Evolutionary conservation across 2,888 invertebrate species (phyloP).

Genomic region (Phrixothrix hirtus): DNA sequence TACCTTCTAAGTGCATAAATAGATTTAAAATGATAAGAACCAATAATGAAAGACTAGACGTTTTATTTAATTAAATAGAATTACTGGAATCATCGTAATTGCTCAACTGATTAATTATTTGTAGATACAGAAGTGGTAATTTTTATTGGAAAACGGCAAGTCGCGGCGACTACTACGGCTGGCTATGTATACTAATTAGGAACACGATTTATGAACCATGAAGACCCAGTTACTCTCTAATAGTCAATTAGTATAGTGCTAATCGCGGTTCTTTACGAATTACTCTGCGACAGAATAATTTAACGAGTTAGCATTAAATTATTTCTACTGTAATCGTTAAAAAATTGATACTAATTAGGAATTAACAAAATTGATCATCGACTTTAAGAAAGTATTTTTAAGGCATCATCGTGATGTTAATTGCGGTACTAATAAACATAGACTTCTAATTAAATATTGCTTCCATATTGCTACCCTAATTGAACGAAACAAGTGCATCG

Average conservation of each 20-base stretch:
- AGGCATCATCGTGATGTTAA: neutral
- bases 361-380: neutral
- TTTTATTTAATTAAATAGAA: no score
- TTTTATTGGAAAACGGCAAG: slow-evolving; percentile 22
- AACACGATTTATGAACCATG: slow-evolving; percentile 45
- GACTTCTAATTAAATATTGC: slow-evolving; percentile 22
- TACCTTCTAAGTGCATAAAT: no score
- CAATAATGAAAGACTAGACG: no score
- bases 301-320: neutral
- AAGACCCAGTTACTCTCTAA: slow-evolving; percentile 40
- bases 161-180: slow-evolving; percentile 31
- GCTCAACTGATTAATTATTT: slow-evolving; percentile 18
- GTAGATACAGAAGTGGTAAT: slow-evolving; percentile 19
- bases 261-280: slow-evolving; percentile 39
- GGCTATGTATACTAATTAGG: slow-evolving; percentile 41
- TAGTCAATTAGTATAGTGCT: slow-evolving; percentile 45
- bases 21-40: no score
- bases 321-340: neutral
- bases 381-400: no score
- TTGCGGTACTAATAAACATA: neutral
- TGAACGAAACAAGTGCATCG: slow-evolving; percentile 21
- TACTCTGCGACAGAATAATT: slow-evolving; percentile 25
- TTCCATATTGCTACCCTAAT: slow-evolving; percentile 15
- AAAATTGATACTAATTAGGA: neutral
- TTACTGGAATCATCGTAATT: neutral